A percentile compares a stretch with the other conserved stretches of the same genome.
Evolutionary conservation across 2,888 invertebrate species (phyloP).

Genomic region (Cosmia pyralina): DNA sequence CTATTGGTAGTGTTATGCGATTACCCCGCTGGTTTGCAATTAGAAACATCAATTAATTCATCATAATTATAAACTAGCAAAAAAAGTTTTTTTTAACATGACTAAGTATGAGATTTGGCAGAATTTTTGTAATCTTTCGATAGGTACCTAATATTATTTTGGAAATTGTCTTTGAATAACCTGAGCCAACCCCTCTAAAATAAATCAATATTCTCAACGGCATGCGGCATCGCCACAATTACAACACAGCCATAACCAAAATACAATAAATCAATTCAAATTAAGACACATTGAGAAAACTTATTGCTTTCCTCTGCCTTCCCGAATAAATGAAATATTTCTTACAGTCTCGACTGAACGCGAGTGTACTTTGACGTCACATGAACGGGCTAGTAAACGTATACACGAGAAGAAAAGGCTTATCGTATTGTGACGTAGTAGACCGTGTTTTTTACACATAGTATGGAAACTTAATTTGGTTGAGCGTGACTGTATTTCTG

Average conservation of each 20-base stretch:
- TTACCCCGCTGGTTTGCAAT: not conserved
- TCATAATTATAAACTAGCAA: not conserved
- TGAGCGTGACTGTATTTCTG: not conserved
- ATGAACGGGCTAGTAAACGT: conserved; percentile 36
- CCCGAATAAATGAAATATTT: conserved; percentile 48
- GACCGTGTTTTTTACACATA: not conserved
- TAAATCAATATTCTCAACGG: not conserved
- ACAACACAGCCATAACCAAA: not conserved
- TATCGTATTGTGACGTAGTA: not conserved
- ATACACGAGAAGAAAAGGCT: conserved; percentile 32
- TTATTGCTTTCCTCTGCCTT: conserved; percentile 29
- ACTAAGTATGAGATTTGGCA: not conserved
- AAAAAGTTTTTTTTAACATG: not conserved
- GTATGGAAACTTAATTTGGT: not conserved
- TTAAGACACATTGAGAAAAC: conserved; percentile 33
- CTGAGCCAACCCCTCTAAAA: not conserved
- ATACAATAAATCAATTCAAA: conserved; percentile 41
- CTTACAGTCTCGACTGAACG: conserved; percentile 22
- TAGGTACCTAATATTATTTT: no score
- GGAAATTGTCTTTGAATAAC: no score
- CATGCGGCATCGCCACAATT: not conserved
- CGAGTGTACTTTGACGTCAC: conserved; percentile 46
- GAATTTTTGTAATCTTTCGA: not conserved
- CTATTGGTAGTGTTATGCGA: no score
- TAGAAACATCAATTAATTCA: not conserved